Conservation (phyloP, 2,888 invertebrate species). For the Cheilosia variabilis region DNA sequence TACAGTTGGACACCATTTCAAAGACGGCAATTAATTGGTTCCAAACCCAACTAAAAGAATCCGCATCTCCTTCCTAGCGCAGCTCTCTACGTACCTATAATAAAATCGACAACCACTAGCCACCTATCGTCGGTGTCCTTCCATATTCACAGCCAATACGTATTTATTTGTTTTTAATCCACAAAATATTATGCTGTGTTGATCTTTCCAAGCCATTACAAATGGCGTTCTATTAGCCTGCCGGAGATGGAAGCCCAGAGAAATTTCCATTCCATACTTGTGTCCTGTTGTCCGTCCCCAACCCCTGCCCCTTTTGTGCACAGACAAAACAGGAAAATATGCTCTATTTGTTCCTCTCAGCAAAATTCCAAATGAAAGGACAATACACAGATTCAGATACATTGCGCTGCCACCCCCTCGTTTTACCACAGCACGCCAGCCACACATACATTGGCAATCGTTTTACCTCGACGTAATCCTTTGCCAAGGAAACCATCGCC, state of each 20-base stretch:
- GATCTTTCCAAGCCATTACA: slow-evolving; percentile 66
- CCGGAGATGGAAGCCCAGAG: slow-evolving; percentile 44
- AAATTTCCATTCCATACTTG: slow-evolving; percentile 27
- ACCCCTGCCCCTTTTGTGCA: slow-evolving; percentile 20
- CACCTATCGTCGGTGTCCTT: slow-evolving; percentile 5
- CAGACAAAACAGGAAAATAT: slow-evolving; percentile 73
- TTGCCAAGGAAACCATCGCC: slow-evolving; percentile 34
- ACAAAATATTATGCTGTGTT: slow-evolving; percentile 47
- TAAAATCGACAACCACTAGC: too few species aligned
- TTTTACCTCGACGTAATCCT: slow-evolving; percentile 70
- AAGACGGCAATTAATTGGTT: too few species aligned
- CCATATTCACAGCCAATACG: not conserved
- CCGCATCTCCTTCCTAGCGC: too few species aligned
- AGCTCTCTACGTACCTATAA: too few species aligned
- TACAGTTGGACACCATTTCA: too few species aligned
- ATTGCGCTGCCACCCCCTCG: slow-evolving; percentile 54
- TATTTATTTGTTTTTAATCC: slow-evolving; percentile 26
- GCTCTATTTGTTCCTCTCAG: slow-evolving; percentile 67
- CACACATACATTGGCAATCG: slow-evolving; percentile 65
- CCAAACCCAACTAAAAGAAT: too few species aligned
- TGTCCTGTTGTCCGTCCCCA: not conserved
- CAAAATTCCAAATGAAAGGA: slow-evolving; percentile 68
- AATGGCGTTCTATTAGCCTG: slow-evolving; percentile 61
- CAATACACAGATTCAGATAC: slow-evolving; percentile 58
- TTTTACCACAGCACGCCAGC: slow-evolving; percentile 34